A percentile compares a stretch with the other conserved stretches of the same genome.
Conservation (phyloP, 2,888 invertebrate genomes). For the Proisotoma minuta region DNA sequence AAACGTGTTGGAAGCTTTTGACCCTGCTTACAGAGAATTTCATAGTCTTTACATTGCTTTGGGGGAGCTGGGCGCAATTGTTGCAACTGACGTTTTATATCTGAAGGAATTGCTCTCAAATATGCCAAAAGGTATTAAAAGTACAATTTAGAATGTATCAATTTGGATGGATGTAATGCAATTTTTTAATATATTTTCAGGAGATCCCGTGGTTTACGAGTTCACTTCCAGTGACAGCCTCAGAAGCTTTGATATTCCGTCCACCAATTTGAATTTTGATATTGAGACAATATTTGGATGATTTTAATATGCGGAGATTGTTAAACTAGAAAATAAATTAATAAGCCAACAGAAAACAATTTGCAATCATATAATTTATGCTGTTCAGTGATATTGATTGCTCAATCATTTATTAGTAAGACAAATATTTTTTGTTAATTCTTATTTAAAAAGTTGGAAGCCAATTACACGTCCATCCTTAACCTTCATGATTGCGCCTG, state of each 20-base stretch:
- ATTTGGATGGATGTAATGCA: background rate
- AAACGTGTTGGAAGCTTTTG: conserved; percentile 18
- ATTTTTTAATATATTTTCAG: background rate
- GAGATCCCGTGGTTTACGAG: conserved; percentile 1
- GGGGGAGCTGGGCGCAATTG: conserved; percentile 10
- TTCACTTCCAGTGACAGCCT: background rate
- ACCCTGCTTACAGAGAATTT: conserved; percentile 19
- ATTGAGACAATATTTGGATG: conserved; percentile 1
- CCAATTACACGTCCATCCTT: background rate
- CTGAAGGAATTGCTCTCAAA: conserved; percentile 22
- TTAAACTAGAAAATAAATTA: too few relatives aligned
- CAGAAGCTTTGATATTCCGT: background rate
- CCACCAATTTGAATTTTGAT: background rate
- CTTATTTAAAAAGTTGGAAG: too few relatives aligned
- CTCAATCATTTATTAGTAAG: too few relatives aligned
- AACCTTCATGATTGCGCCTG: background rate
- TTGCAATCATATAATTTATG: too few relatives aligned
- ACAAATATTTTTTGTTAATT: too few relatives aligned
- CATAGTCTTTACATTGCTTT: conserved; percentile 19
- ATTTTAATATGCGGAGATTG: too few relatives aligned
- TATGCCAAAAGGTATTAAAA: conserved; percentile 22
- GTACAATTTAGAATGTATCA: too few relatives aligned
- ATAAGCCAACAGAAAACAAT: too few relatives aligned
- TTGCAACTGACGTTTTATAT: conserved; percentile 23
- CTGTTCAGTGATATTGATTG: too few relatives aligned